phyloP scores from a whole-genome alignment of 2,113 vertebrate genomes.

The Oryzias celebensis region DNA sequence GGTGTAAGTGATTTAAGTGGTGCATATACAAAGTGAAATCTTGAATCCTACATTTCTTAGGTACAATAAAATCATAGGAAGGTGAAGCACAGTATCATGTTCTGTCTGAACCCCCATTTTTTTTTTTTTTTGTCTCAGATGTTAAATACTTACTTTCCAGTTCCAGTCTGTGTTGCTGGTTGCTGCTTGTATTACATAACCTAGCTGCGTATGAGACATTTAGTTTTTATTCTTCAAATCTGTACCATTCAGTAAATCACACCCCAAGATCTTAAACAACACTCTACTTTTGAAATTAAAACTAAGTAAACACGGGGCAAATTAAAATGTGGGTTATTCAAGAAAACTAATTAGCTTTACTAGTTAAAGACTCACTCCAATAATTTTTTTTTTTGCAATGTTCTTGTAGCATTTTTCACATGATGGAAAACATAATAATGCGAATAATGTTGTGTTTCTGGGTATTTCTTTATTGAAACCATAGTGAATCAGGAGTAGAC shows the following conservation, averaged over 20 bases:
- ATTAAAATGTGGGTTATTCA: slow-evolving; percentile 6
- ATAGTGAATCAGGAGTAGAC: too few species aligned
- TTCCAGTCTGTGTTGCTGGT: slow-evolving; percentile 2
- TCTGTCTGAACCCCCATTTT: too few species aligned
- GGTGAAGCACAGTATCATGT: too few species aligned
- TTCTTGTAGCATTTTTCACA: too few species aligned
- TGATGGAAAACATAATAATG: too few species aligned
- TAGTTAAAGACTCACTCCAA: slow-evolving; percentile 29
- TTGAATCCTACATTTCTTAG: slow-evolving; percentile 3
- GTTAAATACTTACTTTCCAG: neutral
- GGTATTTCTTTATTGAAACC: too few species aligned
- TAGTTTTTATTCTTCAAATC: slow-evolving; percentile 2
- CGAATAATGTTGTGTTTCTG: too few species aligned
- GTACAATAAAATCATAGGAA: neutral
- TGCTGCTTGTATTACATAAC: slow-evolving; percentile 1
- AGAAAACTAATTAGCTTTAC: slow-evolving; percentile 42
- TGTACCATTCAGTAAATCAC: slow-evolving; percentile 17
- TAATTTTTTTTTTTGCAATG: too few species aligned
- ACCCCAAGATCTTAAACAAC: slow-evolving; percentile 22
- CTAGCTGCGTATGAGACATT: neutral
- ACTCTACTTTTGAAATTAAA: slow-evolving; percentile 30
- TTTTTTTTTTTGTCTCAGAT: neutral
- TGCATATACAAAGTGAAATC: slow-evolving; percentile 6
- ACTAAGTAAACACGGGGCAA: slow-evolving; percentile 40
- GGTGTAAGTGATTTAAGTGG: slow-evolving; percentile 11